A percentile compares a stretch with the other conserved stretches of the same genome.
Conservation (phyloP, 2,113 vertebrate species). For the Thryonomys swinderianus region DNA sequence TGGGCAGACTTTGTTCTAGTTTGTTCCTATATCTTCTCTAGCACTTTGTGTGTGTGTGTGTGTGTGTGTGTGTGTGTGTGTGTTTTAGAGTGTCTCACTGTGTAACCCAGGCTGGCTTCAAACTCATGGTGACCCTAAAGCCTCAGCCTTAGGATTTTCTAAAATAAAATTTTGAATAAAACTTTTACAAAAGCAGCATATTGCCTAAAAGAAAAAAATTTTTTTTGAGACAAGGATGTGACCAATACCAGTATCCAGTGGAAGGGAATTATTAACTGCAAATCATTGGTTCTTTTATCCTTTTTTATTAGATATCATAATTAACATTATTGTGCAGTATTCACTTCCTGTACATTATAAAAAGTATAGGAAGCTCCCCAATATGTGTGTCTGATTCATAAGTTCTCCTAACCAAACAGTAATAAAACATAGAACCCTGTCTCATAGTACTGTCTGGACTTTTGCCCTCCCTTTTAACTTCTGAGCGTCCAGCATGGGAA, state of each 20-base stretch:
- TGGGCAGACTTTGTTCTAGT: slow-evolving; percentile 10
- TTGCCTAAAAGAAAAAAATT: too few relatives aligned
- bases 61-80: not conserved
- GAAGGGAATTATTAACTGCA: not conserved
- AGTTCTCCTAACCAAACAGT: not conserved
- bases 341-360: too few relatives aligned
- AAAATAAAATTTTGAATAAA: slow-evolving; percentile 38
- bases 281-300: not conserved
- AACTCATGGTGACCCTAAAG: too few relatives aligned
- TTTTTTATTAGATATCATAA: not conserved
- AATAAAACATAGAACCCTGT: not conserved
- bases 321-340: not conserved
- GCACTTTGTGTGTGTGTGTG: not conserved
- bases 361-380: not conserved
- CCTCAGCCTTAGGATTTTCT: not conserved
- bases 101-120: not conserved
- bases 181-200: not conserved
- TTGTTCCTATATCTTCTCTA: not conserved
- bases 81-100: not conserved
- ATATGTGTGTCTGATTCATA: not conserved
- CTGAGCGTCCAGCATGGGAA: not conserved
- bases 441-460: not conserved
- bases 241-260: not conserved
- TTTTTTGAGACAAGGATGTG: too few relatives aligned
- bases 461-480: not conserved